A percentile compares a stretch with the other conserved stretches of the same genome.
phyloP scores from a whole-genome alignment of 1,140 invertebrate species.

The Danaus melanippus region DNA sequence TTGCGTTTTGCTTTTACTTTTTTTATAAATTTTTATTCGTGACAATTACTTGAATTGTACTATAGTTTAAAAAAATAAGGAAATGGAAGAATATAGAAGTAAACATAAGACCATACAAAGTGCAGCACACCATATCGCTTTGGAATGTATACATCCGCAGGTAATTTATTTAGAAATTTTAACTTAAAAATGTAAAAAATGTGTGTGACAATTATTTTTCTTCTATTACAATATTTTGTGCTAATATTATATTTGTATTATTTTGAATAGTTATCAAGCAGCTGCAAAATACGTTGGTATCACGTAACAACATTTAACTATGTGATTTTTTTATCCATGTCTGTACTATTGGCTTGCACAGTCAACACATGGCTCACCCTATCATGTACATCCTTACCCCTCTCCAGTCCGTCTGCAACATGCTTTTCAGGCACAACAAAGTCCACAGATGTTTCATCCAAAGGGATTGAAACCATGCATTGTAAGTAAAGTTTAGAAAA shows the following conservation, averaged over 20 bases:
- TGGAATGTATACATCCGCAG: conserved; percentile 62
- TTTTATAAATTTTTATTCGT: too few species aligned
- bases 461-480: conserved; percentile 65
- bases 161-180: conserved; percentile 21
- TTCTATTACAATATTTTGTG: too few species aligned
- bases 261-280: conserved; percentile 16
- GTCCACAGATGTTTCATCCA: conserved; percentile 65
- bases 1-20: too few species aligned
- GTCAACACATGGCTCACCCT: conserved; percentile 63
- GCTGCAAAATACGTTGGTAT: conserved; percentile 14
- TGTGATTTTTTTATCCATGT: conserved; percentile 60
- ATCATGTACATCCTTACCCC: conserved; percentile 68
- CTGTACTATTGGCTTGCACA: conserved; percentile 56
- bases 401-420: conserved; percentile 67
- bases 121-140: conserved; percentile 56
- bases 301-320: conserved; percentile 33
- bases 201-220: too few species aligned
- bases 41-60: too few species aligned
- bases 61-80: not conserved
- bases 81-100: conserved; percentile 53
- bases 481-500: conserved; percentile 46
- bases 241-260: conserved; percentile 7
- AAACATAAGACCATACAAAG: conserved; percentile 57
- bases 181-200: too few species aligned
- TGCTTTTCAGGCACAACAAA: conserved; percentile 62